These are phyloP conservation scores for Crenichthys baileyi DNA, from an alignment of 2,797 vertebrate species.

Conservation along the genomic window DNA sequence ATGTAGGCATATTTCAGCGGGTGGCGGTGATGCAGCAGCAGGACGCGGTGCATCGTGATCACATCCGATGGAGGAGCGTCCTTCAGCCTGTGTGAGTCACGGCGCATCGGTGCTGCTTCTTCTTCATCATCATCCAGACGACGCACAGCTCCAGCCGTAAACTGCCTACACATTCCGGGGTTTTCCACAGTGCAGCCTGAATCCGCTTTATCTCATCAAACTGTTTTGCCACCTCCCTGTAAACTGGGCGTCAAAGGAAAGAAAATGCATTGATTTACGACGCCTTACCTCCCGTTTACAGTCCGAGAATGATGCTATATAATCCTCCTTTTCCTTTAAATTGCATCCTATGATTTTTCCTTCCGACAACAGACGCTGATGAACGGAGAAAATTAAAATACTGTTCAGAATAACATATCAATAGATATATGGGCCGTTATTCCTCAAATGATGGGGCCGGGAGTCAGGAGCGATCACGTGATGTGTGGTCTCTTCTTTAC, in stretches of 20 bases:
- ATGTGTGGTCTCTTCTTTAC: slow-evolving; percentile 56
- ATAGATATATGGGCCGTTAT: slow-evolving; percentile 35
- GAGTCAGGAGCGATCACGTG: slow-evolving; percentile 73
- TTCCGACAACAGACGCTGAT: background rate
- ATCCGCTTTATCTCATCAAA: background rate
- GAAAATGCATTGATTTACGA: slow-evolving; percentile 31
- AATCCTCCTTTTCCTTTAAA: slow-evolving; percentile 44
- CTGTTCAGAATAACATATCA: slow-evolving; percentile 7
- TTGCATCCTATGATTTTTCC: slow-evolving; percentile 59
- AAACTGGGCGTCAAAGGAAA: slow-evolving; percentile 41
- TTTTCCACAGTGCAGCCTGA: background rate
- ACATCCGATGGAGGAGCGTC: slow-evolving; percentile 73
- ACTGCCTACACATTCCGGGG: background rate
- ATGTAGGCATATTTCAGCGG: slow-evolving; percentile 17
- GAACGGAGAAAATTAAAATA: slow-evolving; percentile 3
- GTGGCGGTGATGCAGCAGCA: slow-evolving; percentile 57
- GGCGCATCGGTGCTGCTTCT: slow-evolving; percentile 27
- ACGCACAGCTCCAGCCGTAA: background rate
- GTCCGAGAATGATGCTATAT: slow-evolving; percentile 55
- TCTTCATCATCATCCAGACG: slow-evolving; percentile 31
- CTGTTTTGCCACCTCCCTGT: background rate
- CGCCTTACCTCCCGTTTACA: slow-evolving; percentile 62
- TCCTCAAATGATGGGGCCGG: slow-evolving; percentile 51
- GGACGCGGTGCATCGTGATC: slow-evolving; percentile 60
- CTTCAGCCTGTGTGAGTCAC: slow-evolving; percentile 72